Evolutionary conservation across 2,797 vertebrate species (phyloP), one percentile per base, ranked within the genome.

Genomic region (Artibeus lituratus): DNA sequence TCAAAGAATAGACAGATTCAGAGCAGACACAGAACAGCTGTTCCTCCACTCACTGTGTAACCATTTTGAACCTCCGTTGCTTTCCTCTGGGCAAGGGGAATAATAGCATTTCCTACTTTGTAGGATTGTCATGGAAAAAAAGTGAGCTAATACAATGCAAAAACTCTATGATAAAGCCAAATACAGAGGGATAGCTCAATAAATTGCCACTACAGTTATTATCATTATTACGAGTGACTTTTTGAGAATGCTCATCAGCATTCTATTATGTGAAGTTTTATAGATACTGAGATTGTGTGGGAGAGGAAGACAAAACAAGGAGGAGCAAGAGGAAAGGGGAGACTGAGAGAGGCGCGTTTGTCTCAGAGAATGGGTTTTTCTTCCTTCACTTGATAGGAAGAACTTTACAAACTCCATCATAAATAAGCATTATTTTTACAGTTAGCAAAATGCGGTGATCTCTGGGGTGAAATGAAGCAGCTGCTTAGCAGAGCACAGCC

Each of bases 351-450:
- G 21, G 65, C 24, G 39, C 0, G 0, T 29, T 73, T 62, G 3
- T 39, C 65, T 72, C 86, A 29, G 57, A 81, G 76, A 77, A 57
- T 0, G 2, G 3, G 11, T 49, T 84, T 84, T 49, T 3, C 21
- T 26, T 51, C 26, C 47, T 67, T 35, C 22, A 37, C 16, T 67
- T 9, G 3, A 81, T 89, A 67, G 18, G 35, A 82, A 87, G 37
- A 70, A 35, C 32, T 82, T 91, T 42, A 59, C 5, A 81, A 88
- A 88, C 12, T 85, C 15, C 47, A 67, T 18, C 62, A 88, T 87
- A 92, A 95, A 94, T 91, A 94, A 94, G 87, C 65, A 59, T 83
- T 70, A 76, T 69, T 97, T 89, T 95, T 95, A 90, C 73, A 94
- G 67, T 94, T 77, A 94, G 84, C 81, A 87, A 97, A 96, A 90